Conservation (phyloP, 2,113 vertebrate genomes). For the Fulica atra region DNA sequence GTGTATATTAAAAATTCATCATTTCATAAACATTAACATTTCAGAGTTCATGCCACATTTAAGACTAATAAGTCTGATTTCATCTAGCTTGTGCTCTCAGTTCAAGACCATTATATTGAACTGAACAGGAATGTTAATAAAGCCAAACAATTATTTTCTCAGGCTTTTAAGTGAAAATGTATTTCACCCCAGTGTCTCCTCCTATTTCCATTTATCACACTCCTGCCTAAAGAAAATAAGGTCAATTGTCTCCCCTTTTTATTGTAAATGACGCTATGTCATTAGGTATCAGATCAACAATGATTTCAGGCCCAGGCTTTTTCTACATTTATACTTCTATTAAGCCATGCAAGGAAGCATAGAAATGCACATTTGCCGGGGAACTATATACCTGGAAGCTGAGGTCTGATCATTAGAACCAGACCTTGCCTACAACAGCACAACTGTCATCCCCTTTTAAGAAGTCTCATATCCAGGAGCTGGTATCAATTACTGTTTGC, state of each 20-base stretch:
- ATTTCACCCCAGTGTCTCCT: neutral
- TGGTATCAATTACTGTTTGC: neutral
- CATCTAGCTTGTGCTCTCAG: neutral
- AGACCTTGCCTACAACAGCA: neutral
- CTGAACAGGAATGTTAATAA: neutral
- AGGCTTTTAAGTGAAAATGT: neutral
- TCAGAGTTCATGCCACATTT: neutral
- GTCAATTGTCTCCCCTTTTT: neutral
- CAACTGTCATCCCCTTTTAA: rapidly evolving
- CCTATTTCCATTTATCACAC: neutral
- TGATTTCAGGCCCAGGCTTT: neutral
- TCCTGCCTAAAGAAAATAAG: neutral
- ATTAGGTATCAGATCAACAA: neutral
- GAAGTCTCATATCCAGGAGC: neutral
- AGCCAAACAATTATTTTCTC: neutral
- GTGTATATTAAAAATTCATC: neutral
- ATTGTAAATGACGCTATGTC: neutral
- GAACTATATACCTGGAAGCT: neutral
- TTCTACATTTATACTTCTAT: neutral
- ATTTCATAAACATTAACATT: neutral
- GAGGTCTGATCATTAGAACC: neutral
- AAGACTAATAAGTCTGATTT: neutral
- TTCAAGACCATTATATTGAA: neutral
- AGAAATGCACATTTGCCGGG: neutral
- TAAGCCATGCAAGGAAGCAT: neutral